These are phyloP conservation scores for Drosophila mayri DNA, from an alignment of 1,140 invertebrate species.

Conservation along the genomic window DNA sequence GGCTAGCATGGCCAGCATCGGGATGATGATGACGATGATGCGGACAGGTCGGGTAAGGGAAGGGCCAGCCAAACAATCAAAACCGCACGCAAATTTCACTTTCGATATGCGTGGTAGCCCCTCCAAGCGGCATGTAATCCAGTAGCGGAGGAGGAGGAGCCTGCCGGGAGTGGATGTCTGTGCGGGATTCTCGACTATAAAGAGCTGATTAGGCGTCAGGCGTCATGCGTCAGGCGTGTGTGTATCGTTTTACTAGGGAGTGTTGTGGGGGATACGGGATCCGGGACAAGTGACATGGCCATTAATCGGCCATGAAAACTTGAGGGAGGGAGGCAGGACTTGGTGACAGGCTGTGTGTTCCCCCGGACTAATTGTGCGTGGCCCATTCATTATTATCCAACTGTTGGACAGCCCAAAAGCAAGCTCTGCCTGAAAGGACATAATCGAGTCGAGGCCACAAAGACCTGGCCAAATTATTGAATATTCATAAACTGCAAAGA, in stretches of 20 bases:
- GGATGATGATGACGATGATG: not conserved
- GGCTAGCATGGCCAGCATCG: not conserved
- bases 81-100: conserved; percentile 47
- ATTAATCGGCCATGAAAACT: conserved; percentile 17
- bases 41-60: not conserved
- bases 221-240: not conserved
- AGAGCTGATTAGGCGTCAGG: conserved; percentile 36
- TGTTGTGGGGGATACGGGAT: not conserved
- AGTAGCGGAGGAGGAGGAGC: not conserved
- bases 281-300: conserved; percentile 26
- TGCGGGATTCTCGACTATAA: conserved; percentile 31
- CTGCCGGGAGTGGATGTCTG: not conserved
- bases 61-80: conserved; percentile 29
- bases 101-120: conserved; percentile 11
- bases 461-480: conserved; percentile 8
- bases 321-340: no score
- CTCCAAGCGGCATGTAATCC: not conserved
- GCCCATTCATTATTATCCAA: conserved; percentile 6
- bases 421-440: not conserved
- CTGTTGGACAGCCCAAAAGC: not conserved
- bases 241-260: not conserved
- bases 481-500: conserved; percentile 34
- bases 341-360: conserved; percentile 1
- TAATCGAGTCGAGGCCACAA: conserved; percentile 16
- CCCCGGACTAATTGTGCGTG: conserved; percentile 26